A percentile compares a stretch with the other conserved stretches of the same genome.
These are phyloP conservation scores for Empidonax traillii DNA, from an alignment of 2,113 vertebrate species.

Conservation along the genomic window DNA sequence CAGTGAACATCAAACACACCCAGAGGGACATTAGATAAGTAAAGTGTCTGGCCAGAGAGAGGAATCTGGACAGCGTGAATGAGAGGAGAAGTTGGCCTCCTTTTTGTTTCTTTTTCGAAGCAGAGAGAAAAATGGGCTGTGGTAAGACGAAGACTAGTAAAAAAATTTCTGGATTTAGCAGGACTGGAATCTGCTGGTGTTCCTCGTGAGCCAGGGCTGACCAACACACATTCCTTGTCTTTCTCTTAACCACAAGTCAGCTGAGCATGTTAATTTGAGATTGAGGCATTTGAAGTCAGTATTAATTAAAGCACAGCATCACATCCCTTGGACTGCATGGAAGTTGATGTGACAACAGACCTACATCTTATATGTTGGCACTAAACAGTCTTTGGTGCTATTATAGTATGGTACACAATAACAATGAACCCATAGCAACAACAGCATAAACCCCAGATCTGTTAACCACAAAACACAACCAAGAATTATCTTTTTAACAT, in stretches of 20 bases:
- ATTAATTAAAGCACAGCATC: background rate
- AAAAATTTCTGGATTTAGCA: background rate
- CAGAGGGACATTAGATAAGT: background rate
- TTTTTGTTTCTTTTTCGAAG: background rate
- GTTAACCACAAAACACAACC: background rate
- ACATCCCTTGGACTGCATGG: background rate
- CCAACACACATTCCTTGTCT: background rate
- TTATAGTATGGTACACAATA: background rate
- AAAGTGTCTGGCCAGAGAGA: background rate
- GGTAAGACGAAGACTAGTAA: background rate
- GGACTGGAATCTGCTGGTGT: background rate
- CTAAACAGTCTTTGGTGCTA: background rate
- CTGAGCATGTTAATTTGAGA: background rate
- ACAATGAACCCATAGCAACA: background rate
- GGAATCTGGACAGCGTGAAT: background rate
- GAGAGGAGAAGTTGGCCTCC: background rate
- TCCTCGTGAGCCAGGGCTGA: background rate
- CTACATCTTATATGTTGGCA: background rate
- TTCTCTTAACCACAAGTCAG: background rate
- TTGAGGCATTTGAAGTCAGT: background rate
- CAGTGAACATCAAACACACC: background rate
- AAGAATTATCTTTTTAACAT: background rate
- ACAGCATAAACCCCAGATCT: background rate
- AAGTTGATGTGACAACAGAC: conserved; percentile 18
- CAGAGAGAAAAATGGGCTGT: background rate